These are phyloP conservation scores for Platycercus adscitus DNA, from an alignment of 2,113 vertebrate genomes.

Conservation along the genomic window DNA sequence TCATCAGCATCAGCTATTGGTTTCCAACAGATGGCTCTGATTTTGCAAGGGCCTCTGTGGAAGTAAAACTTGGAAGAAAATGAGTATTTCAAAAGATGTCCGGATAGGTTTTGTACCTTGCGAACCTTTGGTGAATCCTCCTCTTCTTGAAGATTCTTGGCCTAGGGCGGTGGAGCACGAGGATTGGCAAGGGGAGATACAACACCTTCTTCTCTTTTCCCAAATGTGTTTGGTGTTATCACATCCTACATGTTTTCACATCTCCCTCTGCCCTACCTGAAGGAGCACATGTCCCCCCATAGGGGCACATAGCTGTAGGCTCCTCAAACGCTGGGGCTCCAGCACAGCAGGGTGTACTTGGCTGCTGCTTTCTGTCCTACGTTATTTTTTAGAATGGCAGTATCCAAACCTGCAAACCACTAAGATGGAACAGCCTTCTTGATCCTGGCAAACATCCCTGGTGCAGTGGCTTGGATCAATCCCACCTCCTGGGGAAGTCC, in stretches of 20 bases:
- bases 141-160: background rate
- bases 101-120: background rate
- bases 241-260: background rate
- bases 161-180: background rate
- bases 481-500: background rate
- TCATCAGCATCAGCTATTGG: background rate
- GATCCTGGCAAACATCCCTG: background rate
- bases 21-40: background rate
- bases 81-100: background rate
- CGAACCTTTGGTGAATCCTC: background rate
- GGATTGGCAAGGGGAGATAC: fast-evolving
- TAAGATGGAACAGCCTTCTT: background rate
- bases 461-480: background rate
- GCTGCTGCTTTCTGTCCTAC: background rate
- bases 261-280: fast-evolving
- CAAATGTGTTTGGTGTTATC: background rate
- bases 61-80: background rate
- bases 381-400: background rate
- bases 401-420: background rate
- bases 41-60: background rate
- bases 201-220: background rate
- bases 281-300: background rate
- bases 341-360: background rate
- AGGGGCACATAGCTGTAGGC: background rate
- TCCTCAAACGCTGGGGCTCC: background rate